Evolutionary conservation across 2,113 vertebrate species (phyloP).

Genomic region (Rhinogobius similis): DNA sequence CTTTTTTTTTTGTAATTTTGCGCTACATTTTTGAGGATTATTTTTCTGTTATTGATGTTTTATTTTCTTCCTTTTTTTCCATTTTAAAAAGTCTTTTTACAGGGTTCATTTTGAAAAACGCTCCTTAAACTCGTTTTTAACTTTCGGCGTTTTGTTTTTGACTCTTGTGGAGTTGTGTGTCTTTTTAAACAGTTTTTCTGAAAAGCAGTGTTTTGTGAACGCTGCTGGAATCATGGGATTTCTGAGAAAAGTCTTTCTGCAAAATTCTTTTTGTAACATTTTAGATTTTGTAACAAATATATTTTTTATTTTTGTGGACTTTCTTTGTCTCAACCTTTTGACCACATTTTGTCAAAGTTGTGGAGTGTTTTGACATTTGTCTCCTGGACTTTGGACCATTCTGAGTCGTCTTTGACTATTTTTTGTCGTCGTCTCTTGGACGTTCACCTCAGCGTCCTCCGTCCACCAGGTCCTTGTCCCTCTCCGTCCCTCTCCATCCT

Average conservation of each 20-base stretch:
- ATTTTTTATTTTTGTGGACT: background rate
- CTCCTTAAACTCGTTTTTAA: background rate
- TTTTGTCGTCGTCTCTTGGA: background rate
- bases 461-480: no score
- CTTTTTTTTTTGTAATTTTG: background rate
- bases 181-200: background rate
- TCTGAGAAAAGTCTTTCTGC: no score
- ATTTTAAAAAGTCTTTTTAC: background rate
- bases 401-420: no score
- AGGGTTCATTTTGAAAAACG: background rate
- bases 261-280: background rate
- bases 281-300: background rate
- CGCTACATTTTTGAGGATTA: background rate
- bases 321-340: background rate
- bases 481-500: no score
- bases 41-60: background rate
- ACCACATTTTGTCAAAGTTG: no score
- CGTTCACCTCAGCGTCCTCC: no score
- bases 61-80: no score
- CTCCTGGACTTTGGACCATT: background rate
- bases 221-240: no score
- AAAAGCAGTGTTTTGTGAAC: background rate
- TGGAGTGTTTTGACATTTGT: no score
- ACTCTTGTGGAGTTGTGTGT: conserved; percentile 9
- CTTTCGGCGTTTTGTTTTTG: background rate